Evolutionary conservation across 2,888 invertebrate species (phyloP), one percentile per base, ranked within the genome.

Genomic region (Diploptera punctata): DNA sequence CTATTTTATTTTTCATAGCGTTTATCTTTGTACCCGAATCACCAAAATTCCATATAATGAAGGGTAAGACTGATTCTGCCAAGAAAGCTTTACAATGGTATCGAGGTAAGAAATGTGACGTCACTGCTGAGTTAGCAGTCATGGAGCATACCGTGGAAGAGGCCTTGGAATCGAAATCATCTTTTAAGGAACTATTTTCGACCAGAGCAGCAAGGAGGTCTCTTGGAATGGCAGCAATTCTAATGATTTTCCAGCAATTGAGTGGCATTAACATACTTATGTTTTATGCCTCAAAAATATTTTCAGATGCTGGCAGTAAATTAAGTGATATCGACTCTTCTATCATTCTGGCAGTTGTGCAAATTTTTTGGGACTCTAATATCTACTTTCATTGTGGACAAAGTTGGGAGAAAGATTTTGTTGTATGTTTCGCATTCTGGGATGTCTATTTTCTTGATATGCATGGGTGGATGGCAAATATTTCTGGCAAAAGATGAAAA

Each of bases 11-110:
- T 77, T 90, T 89, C 0, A 77, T 86, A 0, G 83, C 91, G 1
- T 92, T 95, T 82, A 87, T 91, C 78, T 91, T 93, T 77, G 92
- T 96, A 89, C 97, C 97, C 0, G 97, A 97, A 82, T 90, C 93
- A 3, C 97, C 97, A 0, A 88, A 89, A 33, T 93, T 77, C 9
- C 67, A 74, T 19, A 77, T 77, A 67, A 78, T 80, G 13, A 79
- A 47, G n/a, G 80, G 88, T 5, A 86, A 87, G 47, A 83, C 87
- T 26, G 87, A 88, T 1, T 89, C 88, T 68, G 96, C 96, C 0
- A 84, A 87, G 4, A 84, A 87, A 57, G 88, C 94, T 0, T 82
- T 97, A 76, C 82, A 88, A 73, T 89, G 86, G 83, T 84, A 97
- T 19, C 88, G 96, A 13, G 95, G 96, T 1, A 80, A 83, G 0